Evolutionary conservation across 2,888 invertebrate genomes (phyloP).

Genomic region (Archips crataeganus): DNA sequence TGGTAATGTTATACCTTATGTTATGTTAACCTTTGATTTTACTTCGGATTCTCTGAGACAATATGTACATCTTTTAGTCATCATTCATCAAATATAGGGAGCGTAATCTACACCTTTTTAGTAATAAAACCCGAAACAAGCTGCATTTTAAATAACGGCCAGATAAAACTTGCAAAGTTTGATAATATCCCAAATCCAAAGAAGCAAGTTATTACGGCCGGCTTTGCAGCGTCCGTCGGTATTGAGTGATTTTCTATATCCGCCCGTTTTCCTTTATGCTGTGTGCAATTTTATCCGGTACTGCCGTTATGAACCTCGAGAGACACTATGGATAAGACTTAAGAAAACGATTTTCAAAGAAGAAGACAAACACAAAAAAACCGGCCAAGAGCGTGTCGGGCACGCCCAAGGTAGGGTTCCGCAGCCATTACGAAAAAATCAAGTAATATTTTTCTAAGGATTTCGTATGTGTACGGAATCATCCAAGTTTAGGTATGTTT

Average conservation of each 20-base stretch:
- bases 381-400: no score
- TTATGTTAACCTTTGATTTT: no score
- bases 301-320: slow-evolving; percentile 75
- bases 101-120: not conserved
- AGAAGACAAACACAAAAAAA: no score
- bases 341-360: not conserved
- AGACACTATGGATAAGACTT: slow-evolving; percentile 55
- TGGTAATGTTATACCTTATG: no score
- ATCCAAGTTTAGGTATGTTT: no score
- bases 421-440: no score
- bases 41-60: no score
- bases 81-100: no score
- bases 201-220: slow-evolving; percentile 71
- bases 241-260: slow-evolving; percentile 86
- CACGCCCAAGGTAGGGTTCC: no score
- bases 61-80: no score
- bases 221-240: slow-evolving; percentile 77
- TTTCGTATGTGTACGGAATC: no score
- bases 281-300: slow-evolving; percentile 82
- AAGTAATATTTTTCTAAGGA: no score
- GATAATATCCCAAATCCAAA: slow-evolving; percentile 34
- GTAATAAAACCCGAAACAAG: not conserved
- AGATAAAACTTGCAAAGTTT: slow-evolving; percentile 10
- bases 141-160: slow-evolving; percentile 4
- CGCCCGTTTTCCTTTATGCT: slow-evolving; percentile 83